These are phyloP conservation scores for Campopleginae sp. DNA, from an alignment of 2,888 invertebrate species.

Conservation along the genomic window DNA sequence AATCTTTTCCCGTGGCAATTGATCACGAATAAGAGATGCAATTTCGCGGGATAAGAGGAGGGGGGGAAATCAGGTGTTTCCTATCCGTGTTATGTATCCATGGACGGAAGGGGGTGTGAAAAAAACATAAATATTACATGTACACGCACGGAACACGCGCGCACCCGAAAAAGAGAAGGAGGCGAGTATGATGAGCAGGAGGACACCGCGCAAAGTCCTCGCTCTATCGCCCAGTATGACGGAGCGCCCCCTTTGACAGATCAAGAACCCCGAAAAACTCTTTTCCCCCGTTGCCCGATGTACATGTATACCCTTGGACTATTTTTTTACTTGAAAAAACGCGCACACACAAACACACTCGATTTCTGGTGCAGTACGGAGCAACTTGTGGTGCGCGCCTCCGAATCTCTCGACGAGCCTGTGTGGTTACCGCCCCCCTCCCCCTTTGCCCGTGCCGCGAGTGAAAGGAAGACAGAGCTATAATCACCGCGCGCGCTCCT, in stretches of 20 bases:
- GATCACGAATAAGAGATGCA: background rate
- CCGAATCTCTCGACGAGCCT: slow-evolving; percentile 34
- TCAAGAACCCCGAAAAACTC: slow-evolving; percentile 13
- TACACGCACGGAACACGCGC: slow-evolving; percentile 34
- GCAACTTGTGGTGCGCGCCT: slow-evolving; percentile 40
- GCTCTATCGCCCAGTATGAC: slow-evolving; percentile 22
- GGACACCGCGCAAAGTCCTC: slow-evolving; percentile 53
- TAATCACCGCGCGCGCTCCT: slow-evolving; percentile 43
- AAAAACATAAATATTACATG: slow-evolving; percentile 30
- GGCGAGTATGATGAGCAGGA: background rate
- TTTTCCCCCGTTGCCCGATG: background rate
- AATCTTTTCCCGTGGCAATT: background rate
- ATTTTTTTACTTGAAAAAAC: background rate
- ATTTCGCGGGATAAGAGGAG: background rate
- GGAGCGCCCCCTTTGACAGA: slow-evolving; percentile 41
- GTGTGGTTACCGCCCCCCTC: slow-evolving; percentile 25
- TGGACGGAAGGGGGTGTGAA: background rate
- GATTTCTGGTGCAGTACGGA: slow-evolving; percentile 27
- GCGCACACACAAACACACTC: slow-evolving; percentile 9
- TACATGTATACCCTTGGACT: slow-evolving; percentile 5
- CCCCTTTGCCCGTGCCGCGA: background rate
- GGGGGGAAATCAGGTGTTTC: slow-evolving; percentile 8
- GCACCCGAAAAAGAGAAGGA: slow-evolving; percentile 18
- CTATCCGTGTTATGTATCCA: background rate
- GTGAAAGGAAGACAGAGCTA: slow-evolving; percentile 28